Conservation (phyloP, 1,140 invertebrate species). For the Pseudomyrmex cubaensis region DNA sequence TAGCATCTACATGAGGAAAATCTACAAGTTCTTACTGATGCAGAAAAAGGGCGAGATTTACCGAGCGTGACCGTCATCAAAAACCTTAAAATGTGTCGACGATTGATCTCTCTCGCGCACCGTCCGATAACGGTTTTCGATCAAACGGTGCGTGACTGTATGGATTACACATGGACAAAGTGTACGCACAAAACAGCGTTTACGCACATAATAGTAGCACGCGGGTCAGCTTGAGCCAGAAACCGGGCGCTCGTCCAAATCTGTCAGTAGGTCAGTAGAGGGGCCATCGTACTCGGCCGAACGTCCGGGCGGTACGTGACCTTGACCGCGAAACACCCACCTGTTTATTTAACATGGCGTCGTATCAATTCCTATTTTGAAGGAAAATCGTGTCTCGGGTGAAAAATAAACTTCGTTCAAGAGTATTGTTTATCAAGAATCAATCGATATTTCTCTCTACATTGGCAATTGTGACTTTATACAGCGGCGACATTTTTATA, state of each 20-base stretch:
- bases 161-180: background rate
- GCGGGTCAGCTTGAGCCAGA: conserved; percentile 12
- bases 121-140: conserved; percentile 72
- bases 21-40: too few relatives aligned
- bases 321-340: conserved; percentile 65
- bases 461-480: background rate
- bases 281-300: conserved; percentile 64
- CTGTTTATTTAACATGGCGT: background rate
- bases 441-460: background rate
- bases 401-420: background rate
- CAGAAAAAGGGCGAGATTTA: conserved; percentile 28
- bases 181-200: conserved; percentile 17
- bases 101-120: conserved; percentile 12
- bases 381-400: too few relatives aligned
- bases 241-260: conserved; percentile 76
- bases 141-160: conserved; percentile 20
- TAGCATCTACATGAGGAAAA: too few relatives aligned
- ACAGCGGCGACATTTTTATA: background rate
- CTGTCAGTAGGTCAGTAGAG: conserved; percentile 81
- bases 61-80: conserved; percentile 6
- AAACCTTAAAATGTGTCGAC: conserved; percentile 26
- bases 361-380: background rate
- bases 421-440: background rate
- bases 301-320: conserved; percentile 61
- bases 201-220: background rate